These are phyloP conservation scores for Sussaba pulchella DNA, from an alignment of 2,888 invertebrate genomes.

Conservation along the genomic window DNA sequence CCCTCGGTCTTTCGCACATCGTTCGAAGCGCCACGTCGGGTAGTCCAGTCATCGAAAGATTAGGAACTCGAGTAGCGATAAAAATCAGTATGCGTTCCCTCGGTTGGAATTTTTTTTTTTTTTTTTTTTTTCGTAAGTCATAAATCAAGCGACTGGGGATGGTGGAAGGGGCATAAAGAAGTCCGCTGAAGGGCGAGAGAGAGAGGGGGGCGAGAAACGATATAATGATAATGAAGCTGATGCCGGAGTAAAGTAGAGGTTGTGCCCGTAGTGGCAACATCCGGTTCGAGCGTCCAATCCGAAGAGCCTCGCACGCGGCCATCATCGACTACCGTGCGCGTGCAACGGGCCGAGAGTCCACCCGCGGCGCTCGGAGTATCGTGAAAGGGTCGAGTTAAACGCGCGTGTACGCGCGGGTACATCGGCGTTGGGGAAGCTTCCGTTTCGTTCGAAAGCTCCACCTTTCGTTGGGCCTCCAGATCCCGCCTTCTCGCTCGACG, in stretches of 20 bases:
- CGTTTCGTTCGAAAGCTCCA: conserved; percentile 60
- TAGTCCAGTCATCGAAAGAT: conserved; percentile 37
- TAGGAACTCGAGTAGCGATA: conserved; percentile 46
- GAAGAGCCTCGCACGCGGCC: conserved; percentile 52
- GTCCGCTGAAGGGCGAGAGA: not conserved
- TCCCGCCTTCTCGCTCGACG: conserved; percentile 53
- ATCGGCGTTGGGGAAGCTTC: conserved; percentile 42
- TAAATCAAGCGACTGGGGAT: conserved; percentile 19
- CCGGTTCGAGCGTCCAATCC: conserved; percentile 61
- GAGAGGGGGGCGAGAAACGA: conserved; percentile 8
- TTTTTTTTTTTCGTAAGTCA: conserved; percentile 10
- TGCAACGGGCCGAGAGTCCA: conserved; percentile 17
- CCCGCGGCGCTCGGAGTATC: conserved; percentile 23
- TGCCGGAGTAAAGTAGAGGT: conserved; percentile 45
- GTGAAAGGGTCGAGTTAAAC: conserved; percentile 29
- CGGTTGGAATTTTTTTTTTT: conserved; percentile 2
- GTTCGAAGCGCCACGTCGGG: not conserved
- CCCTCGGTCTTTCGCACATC: conserved; percentile 23
- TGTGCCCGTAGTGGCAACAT: conserved; percentile 56
- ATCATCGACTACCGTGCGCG: conserved; percentile 44
- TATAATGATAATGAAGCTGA: conserved; percentile 51
- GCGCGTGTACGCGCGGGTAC: not conserved
- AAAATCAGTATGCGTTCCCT: conserved; percentile 21
- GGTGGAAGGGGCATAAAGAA: not conserved
- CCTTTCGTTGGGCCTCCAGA: conserved; percentile 39